Percentiles rank a stretch among this genome's conserved stretches.
Conservation (phyloP, 2,113 vertebrate species). For the Corythornis madagascariensis region DNA sequence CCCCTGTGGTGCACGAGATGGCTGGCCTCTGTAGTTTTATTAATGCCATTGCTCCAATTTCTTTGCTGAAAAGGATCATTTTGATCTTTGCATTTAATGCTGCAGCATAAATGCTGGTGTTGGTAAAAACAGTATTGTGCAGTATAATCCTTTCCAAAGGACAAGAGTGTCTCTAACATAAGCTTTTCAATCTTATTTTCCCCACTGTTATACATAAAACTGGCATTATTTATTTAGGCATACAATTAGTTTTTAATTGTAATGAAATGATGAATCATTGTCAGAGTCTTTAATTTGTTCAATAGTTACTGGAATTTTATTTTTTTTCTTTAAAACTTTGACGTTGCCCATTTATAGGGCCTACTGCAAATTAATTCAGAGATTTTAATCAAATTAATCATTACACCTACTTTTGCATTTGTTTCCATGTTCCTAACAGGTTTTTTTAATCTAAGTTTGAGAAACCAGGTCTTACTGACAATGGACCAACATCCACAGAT, state of each 20-base stretch:
- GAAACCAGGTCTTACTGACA: conserved; percentile 23
- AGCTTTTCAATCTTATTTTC: conserved; percentile 20
- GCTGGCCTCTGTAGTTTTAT: conserved; percentile 53
- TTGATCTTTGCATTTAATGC: conserved; percentile 22
- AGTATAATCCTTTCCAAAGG: background rate
- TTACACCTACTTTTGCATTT: background rate
- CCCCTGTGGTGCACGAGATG: background rate
- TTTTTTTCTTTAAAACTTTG: background rate
- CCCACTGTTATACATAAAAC: conserved; percentile 14
- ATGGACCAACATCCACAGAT: background rate
- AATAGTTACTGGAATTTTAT: conserved; percentile 31
- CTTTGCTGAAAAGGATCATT: conserved; percentile 41
- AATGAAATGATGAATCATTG: conserved; percentile 57
- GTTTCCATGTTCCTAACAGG: background rate
- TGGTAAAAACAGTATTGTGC: conserved; percentile 3
- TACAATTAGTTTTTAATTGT: conserved; percentile 75
- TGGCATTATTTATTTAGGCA: conserved; percentile 55
- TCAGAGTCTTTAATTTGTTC: conserved; percentile 43
- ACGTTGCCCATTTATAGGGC: background rate
- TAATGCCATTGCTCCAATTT: conserved; percentile 36
- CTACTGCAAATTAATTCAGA: conserved; percentile 32
- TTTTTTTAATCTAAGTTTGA: background rate
- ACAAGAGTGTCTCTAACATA: background rate
- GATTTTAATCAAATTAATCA: background rate
- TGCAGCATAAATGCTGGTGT: conserved; percentile 21